phyloP scores from a whole-genome alignment of 2,888 invertebrate genomes.

The Osmoderma eremita region DNA sequence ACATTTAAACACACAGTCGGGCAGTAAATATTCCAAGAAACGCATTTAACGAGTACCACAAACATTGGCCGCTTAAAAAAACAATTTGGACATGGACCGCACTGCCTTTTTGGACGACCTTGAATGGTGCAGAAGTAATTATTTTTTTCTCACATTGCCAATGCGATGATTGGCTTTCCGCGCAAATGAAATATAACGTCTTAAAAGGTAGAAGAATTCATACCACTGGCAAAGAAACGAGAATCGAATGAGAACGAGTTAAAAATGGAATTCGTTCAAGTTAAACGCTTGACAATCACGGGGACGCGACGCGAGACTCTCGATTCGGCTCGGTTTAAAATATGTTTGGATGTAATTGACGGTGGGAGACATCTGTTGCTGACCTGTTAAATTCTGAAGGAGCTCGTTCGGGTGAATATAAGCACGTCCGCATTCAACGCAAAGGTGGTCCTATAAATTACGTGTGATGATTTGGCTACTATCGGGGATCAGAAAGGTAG shows the following conservation, averaged over 20 bases:
- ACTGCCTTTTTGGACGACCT: conserved; percentile 21
- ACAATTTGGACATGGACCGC: conserved; percentile 7
- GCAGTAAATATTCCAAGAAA: conserved; percentile 16
- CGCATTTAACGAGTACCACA: conserved; percentile 17
- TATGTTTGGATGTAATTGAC: conserved; percentile 21
- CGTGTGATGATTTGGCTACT: conserved; percentile 28
- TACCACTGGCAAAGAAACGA: neutral
- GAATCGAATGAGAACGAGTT: neutral
- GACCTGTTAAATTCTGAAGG: conserved; percentile 16
- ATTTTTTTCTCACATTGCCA: conserved; percentile 9
- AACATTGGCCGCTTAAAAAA: conserved; percentile 16
- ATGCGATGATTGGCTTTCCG: neutral
- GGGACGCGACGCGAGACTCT: neutral
- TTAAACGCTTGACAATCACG: neutral
- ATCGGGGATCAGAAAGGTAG: conserved; percentile 9
- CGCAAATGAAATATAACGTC: neutral
- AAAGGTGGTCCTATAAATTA: conserved; percentile 33
- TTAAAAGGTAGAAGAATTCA: conserved; percentile 10
- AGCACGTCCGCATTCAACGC: no score
- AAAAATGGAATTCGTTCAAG: conserved; percentile 1
- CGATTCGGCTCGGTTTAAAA: conserved; percentile 13
- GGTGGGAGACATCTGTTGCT: conserved; percentile 10
- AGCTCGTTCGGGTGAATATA: neutral
- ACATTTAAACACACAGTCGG: no score
- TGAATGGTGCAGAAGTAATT: conserved; percentile 1